Evolutionary conservation across 2,113 vertebrate species (phyloP).

Genomic region (Rostratula benghalensis): DNA sequence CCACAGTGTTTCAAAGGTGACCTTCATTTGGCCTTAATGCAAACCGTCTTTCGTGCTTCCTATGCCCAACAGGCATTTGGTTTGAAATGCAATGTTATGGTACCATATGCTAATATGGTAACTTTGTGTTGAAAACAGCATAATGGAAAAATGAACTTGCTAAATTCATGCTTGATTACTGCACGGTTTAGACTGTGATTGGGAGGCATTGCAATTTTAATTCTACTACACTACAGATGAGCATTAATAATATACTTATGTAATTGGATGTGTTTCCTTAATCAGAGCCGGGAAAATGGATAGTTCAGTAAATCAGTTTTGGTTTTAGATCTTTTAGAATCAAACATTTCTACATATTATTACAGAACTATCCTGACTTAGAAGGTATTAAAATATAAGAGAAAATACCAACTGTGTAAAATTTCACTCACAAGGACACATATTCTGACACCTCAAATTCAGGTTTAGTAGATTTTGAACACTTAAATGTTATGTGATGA

Average conservation of each 20-base stretch:
- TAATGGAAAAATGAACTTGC: conserved; percentile 73
- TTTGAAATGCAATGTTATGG: conserved; percentile 35
- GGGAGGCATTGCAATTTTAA: conserved; percentile 67
- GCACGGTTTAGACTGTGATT: conserved; percentile 53
- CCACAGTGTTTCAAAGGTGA: neutral
- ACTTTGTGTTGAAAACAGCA: conserved; percentile 73
- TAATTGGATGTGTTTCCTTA: conserved; percentile 63
- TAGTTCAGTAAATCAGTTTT: conserved; percentile 52
- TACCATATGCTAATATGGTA: conserved; percentile 62
- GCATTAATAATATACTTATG: conserved; percentile 64
- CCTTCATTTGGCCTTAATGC: neutral
- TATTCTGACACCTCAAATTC: neutral
- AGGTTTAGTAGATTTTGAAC: neutral
- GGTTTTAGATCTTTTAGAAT: conserved; percentile 6
- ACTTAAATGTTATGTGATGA: neutral
- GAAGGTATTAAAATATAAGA: neutral
- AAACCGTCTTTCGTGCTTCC: neutral
- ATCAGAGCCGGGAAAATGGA: conserved; percentile 60
- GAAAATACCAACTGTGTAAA: neutral
- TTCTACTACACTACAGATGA: conserved; percentile 62
- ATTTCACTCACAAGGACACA: neutral
- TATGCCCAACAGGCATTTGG: neutral
- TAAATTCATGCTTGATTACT: conserved; percentile 75
- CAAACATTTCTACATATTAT: neutral
- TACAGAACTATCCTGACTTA: neutral